A percentile compares a stretch with the other conserved stretches of the same genome.
phyloP scores from a whole-genome alignment of 2,888 invertebrate species.

The Nebria brevicollis region DNA sequence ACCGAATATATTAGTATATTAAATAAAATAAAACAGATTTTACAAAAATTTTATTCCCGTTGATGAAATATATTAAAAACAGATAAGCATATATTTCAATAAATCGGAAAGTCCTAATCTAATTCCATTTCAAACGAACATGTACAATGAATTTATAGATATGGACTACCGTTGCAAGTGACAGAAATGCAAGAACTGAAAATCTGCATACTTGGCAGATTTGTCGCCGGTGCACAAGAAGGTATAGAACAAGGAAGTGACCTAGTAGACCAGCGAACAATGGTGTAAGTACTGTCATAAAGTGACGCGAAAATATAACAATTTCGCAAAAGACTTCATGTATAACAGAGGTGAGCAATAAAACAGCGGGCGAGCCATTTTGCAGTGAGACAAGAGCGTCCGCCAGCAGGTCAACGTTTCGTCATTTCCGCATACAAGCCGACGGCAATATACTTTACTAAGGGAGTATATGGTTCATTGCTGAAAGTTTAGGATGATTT shows the following conservation, averaged over 20 bases:
- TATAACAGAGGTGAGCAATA: slow-evolving; percentile 34
- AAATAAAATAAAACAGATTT: too few species aligned
- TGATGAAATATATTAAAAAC: too few species aligned
- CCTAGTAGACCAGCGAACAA: slow-evolving; percentile 11
- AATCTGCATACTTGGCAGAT: slow-evolving; percentile 27
- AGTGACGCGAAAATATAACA: slow-evolving; percentile 39
- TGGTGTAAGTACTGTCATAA: slow-evolving; percentile 39
- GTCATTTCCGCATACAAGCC: background rate
- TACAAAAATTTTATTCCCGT: too few species aligned
- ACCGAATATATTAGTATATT: too few species aligned
- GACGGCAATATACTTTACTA: background rate
- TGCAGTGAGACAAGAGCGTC: background rate
- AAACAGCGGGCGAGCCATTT: slow-evolving; percentile 42
- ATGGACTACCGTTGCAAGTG: slow-evolving; percentile 20
- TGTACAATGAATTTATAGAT: background rate
- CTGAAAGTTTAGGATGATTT: background rate
- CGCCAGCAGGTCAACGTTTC: slow-evolving; percentile 6
- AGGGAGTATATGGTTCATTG: background rate
- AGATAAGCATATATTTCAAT: too few species aligned
- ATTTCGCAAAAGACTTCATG: slow-evolving; percentile 13
- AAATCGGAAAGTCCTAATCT: too few species aligned
- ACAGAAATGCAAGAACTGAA: slow-evolving; percentile 27
- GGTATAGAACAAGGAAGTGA: slow-evolving; percentile 31
- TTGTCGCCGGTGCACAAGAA: slow-evolving; percentile 7
- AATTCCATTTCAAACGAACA: background rate